Base-by-base conservation (phyloP, 2,888 invertebrate genomes). In the Synergus umbraculus region DNA sequence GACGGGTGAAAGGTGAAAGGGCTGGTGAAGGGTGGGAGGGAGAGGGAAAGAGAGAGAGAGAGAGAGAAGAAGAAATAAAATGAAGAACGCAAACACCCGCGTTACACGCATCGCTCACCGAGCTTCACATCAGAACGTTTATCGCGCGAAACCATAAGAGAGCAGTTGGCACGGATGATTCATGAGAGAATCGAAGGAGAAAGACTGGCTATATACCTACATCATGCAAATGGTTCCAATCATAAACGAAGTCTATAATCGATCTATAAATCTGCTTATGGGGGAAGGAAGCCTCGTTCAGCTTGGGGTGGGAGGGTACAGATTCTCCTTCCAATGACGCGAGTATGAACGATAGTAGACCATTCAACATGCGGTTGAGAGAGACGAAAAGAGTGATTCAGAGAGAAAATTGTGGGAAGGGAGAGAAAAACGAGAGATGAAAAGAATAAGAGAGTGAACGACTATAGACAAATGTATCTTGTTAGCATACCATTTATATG, bases 401-500 rank as follows among this genome's bases (percentile, higher is more conserved):
- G 77, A 76, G 76, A 78, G 65, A 43, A 76, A 79, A 64, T 66
- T 76, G 78, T 73, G 81, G 60, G 67, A 67, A 76, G 78, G 64
- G 79, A 80, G 76, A 77, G 79, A 78, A 82, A 73, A 79, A 82
- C 78, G 82, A 44, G 81, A 79, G 83, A 84, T 78, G 82, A 77
- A 83, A 79, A 78, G 82, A 76, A 80, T 80, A 81, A 79, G 81
- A 83, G 81, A 82, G 76, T 82, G 86, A 89, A 90, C 87, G 87
- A 86, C 89, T 89, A 88, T 91, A 90, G 91, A 92, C 91, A 91
- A 91, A 91, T 91, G 91, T 91, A 91, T 88, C 91, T 91, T 91
- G 90, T 92, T 91, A 91, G 91, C 92, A 92, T 91, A 91, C 89
- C 89, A 91, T 92, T 92, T 91, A 90, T 91, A 92, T 91, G 91